A percentile compares a stretch with the other conserved stretches of the same genome.
phyloP scores from a whole-genome alignment of 1,140 invertebrate species.

The Delia radicum region DNA sequence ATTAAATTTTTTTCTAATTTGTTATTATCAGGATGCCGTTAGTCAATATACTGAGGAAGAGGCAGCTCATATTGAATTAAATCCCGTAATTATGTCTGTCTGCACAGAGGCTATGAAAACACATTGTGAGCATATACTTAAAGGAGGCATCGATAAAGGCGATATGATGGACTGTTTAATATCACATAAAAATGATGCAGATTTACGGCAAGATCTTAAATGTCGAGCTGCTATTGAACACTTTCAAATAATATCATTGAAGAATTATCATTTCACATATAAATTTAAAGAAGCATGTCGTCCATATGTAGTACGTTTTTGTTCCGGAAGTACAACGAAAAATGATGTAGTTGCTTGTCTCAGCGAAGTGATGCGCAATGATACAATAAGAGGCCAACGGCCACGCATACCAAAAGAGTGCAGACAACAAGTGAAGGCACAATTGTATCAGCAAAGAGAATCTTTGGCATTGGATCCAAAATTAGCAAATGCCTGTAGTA shows the following conservation, averaged over 20 bases:
- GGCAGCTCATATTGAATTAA: conserved; percentile 81
- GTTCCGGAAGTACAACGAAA: conserved; percentile 76
- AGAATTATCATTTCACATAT: conserved; percentile 92
- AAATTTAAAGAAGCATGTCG: conserved; percentile 95
- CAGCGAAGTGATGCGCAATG: conserved; percentile 85
- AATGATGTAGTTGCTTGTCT: conserved; percentile 88
- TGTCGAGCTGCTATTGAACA: conserved; percentile 94
- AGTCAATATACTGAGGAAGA: conserved; percentile 89
- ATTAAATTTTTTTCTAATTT: conserved; percentile 59
- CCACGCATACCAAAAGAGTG: conserved; percentile 83
- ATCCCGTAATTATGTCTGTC: conserved; percentile 78
- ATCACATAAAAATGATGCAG: conserved; percentile 84
- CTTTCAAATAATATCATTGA: conserved; percentile 86
- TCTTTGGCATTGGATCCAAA: conserved; percentile 82
- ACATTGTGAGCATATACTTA: conserved; percentile 72
- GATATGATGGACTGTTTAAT: conserved; percentile 94
- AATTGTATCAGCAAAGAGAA: conserved; percentile 86
- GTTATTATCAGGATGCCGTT: conserved; percentile 72
- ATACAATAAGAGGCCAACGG: conserved; percentile 76
- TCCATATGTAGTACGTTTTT: conserved; percentile 78
- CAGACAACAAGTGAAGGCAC: conserved; percentile 81
- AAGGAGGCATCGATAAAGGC: conserved; percentile 68
- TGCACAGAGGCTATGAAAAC: conserved; percentile 82
- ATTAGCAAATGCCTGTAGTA: conserved; percentile 70
- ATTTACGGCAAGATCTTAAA: conserved; percentile 73